A percentile compares a stretch with the other conserved stretches of the same genome.
Conservation (phyloP, 1,140 invertebrate genomes). For the Aleiodes sp. region DNA sequence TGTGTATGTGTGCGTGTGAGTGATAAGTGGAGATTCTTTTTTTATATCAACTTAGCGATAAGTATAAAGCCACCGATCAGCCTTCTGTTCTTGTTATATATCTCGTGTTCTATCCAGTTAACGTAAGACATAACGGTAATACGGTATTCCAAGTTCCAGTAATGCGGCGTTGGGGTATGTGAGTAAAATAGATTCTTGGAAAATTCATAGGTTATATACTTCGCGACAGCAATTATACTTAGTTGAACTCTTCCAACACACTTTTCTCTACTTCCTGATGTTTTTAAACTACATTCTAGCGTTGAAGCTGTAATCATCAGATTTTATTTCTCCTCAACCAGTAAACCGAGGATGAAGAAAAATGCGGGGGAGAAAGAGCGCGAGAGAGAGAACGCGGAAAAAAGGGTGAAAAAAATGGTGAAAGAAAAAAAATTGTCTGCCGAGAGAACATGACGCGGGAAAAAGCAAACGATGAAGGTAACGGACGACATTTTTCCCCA, state of each 20-base stretch:
- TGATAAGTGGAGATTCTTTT: too few relatives aligned
- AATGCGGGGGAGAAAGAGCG: not conserved
- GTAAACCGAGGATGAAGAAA: not conserved
- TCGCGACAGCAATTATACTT: constrained; percentile 6
- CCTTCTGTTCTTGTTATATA: too few relatives aligned
- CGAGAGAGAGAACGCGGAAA: not conserved
- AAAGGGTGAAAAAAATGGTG: not conserved
- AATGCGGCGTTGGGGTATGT: not conserved
- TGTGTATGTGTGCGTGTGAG: too few relatives aligned
- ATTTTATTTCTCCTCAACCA: not conserved
- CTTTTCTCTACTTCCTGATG: not conserved
- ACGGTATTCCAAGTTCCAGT: not conserved
- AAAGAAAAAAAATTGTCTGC: not conserved
- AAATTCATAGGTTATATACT: constrained; percentile 12
- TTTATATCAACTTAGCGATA: too few relatives aligned
- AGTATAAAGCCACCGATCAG: too few relatives aligned
- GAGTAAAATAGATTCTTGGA: not conserved
- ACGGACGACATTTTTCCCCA: not conserved
- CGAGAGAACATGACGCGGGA: not conserved
- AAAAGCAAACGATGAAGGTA: not conserved
- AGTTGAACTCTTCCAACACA: not conserved
- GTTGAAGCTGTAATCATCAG: not conserved
- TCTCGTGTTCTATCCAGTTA: too few relatives aligned
- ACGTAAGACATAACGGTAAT: constrained; percentile 7
- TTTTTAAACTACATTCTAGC: too few relatives aligned